phyloP scores from a whole-genome alignment of 2,113 vertebrate species.

The Labeo rohita region DNA sequence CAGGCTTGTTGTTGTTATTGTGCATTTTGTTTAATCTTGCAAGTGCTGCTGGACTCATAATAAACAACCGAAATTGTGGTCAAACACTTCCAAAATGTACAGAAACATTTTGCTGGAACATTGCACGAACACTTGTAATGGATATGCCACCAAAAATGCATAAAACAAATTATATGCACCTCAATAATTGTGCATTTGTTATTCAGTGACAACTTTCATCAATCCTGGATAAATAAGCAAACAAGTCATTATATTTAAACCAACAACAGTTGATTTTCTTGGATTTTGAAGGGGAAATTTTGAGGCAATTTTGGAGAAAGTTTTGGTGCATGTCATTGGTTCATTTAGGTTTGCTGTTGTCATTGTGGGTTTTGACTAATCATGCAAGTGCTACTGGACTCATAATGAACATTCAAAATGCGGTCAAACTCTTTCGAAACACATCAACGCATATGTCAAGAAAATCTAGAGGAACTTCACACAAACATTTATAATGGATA shows the following conservation, averaged over 20 bases:
- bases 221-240: too few relatives aligned
- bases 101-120: background rate
- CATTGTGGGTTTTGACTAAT: too few relatives aligned
- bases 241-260: background rate
- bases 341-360: too few relatives aligned
- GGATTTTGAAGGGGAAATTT: background rate
- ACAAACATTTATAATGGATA: background rate
- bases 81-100: too few relatives aligned
- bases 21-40: background rate
- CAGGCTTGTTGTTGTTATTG: background rate
- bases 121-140: background rate
- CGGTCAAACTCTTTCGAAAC: background rate
- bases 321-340: too few relatives aligned
- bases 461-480: background rate
- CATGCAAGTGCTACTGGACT: too few relatives aligned
- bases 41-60: background rate
- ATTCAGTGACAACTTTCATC: background rate
- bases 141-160: background rate
- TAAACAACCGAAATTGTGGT: too few relatives aligned
- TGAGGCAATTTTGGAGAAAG: background rate
- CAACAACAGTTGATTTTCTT: background rate
- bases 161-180: background rate
- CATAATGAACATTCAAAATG: background rate
- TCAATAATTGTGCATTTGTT: background rate
- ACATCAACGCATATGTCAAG: background rate